These are phyloP conservation scores for Microcebus murinus DNA, from an alignment of 2,113 vertebrate species.

Conservation along the genomic window DNA sequence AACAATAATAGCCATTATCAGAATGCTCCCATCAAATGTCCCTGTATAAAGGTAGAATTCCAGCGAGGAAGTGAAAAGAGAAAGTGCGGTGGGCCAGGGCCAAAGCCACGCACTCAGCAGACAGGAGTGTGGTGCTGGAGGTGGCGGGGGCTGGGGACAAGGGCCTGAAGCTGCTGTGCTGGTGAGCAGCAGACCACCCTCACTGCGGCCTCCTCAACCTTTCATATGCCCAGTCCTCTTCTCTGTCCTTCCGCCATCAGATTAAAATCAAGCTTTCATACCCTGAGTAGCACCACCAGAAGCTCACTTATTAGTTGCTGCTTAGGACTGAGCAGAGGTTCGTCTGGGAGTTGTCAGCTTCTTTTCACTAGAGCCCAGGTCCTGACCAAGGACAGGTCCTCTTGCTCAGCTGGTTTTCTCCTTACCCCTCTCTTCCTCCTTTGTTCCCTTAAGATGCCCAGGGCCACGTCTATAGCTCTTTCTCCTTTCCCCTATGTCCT, in stretches of 20 bases:
- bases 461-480: neutral
- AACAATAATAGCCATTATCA: neutral
- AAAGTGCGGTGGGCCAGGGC: too few species aligned
- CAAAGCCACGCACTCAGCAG: neutral
- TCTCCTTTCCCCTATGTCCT: neutral
- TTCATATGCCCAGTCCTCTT: neutral
- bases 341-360: neutral
- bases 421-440: neutral
- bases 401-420: neutral
- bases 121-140: too few species aligned
- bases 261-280: neutral
- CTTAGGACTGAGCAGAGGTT: neutral
- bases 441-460: neutral
- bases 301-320: neutral
- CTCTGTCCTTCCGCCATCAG: neutral
- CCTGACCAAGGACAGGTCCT: neutral
- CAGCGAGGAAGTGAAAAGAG: neutral
- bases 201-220: neutral
- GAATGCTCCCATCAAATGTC: neutral
- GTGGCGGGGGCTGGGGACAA: fast-evolving
- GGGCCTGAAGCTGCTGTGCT: neutral
- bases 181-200: neutral
- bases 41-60: neutral
- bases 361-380: neutral
- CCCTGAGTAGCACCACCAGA: neutral